Base-by-base conservation (phyloP, 2,888 invertebrate species). In the Drosophila limbata region DNA sequence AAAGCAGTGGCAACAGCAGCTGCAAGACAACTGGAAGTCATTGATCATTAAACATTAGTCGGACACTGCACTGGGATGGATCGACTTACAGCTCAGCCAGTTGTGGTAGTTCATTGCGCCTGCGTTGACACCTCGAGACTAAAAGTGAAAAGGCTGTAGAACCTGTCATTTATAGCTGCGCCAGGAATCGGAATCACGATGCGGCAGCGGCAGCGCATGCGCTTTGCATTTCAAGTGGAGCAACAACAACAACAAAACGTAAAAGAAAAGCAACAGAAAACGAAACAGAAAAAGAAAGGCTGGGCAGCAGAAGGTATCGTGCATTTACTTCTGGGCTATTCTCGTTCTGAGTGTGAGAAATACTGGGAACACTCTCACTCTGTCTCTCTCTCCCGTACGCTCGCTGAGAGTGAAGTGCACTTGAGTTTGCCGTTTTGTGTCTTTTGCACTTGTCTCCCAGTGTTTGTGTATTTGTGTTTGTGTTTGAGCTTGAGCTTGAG, bases 141-240 rank as follows among this genome's bases (percentile, higher is more conserved):
- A 84, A 87, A 79, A 78, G 81, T 83, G 78, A 84, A 86, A 88
- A 71, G 79, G 71, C 79, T 63, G 61, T 45, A 62, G 67, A 75
- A 67, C 65, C 77, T 83, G 78, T 72, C 83, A 88, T 87, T 87
- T 87, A 87, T 87, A 87, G 80, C 68, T 61, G 61, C 65, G 70
- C 74, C 74, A 72, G 68, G 61, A 75, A 53, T 44, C 56, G 56
- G 68, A 77, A 72, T 67, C 69, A 60, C 52, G 52, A 50, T 66
- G 70, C 57, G 44, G 28, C 28, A 28, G 28, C 28, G 28, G 66
- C 52, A 53, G 45, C 53, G 67, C 52, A 78, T 68, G 78, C 65
- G 81, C 82, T 73, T 82, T 72, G 84, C 82, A 84, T 83, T 67
- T 53, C 65, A 81, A 81, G 64, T 67, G 71, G 69, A 60, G 25